A percentile compares a stretch with the other conserved stretches of the same genome.
Conservation (phyloP, 1,140 invertebrate genomes). For the Scaptomyza pallida region DNA sequence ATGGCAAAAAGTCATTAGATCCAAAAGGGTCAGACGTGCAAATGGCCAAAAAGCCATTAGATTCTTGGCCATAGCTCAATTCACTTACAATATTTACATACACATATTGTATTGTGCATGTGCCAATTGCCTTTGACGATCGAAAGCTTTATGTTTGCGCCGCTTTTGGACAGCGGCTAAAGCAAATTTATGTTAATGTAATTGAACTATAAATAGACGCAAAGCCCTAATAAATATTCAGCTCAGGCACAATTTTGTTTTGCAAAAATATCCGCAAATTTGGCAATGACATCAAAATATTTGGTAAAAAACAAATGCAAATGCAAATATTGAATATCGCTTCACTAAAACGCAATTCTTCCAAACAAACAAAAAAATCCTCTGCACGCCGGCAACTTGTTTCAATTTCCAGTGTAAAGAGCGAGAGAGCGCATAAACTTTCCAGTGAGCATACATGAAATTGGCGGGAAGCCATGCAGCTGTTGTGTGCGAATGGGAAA, state of each 20-base stretch:
- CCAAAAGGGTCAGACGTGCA: conserved; percentile 73
- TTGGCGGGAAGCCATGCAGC: conserved; percentile 66
- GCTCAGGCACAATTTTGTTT: conserved; percentile 21
- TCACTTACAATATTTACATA: conserved; percentile 25
- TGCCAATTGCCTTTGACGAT: conserved; percentile 52
- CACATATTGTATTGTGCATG: conserved; percentile 6
- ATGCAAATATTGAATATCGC: conserved; percentile 23
- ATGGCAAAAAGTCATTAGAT: conserved; percentile 68
- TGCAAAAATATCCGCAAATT: conserved; percentile 25
- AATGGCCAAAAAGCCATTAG: conserved; percentile 40
- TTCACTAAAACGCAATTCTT: conserved; percentile 18
- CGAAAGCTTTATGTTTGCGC: conserved; percentile 52
- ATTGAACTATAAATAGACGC: conserved; percentile 30
- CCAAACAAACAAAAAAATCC: not conserved
- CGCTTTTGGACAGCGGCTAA: conserved; percentile 24
- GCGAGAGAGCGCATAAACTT: conserved; percentile 19
- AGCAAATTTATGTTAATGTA: conserved; percentile 58
- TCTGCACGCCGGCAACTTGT: conserved; percentile 32
- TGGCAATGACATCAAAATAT: conserved; percentile 54
- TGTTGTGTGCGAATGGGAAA: conserved; percentile 50
- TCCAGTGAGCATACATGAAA: conserved; percentile 48
- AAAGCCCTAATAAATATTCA: conserved; percentile 34
- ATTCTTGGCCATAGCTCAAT: conserved; percentile 27
- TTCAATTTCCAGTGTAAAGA: conserved; percentile 26
- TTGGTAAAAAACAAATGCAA: conserved; percentile 35